Evolutionary conservation across 2,888 invertebrate genomes (phyloP), one percentile per base, ranked within the genome.

Genomic region (Pseudoips prasinana): DNA sequence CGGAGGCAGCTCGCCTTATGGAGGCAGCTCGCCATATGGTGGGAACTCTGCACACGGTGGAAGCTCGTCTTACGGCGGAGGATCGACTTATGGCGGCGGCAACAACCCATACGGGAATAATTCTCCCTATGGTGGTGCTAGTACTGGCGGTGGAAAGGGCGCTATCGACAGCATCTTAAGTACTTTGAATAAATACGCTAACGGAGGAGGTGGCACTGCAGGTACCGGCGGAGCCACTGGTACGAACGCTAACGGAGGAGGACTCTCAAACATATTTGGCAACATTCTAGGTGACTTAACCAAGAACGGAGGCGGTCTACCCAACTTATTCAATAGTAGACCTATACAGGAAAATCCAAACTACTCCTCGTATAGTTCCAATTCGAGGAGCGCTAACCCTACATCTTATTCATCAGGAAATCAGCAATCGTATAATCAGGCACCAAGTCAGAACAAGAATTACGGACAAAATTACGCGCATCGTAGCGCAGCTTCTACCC

Each of bases 341-440:
- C 89, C 89, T 0, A 78, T 89, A 10, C 70, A 75, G 69, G 81
- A 83, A 57, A 89, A 88, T 46, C 89, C 88, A 8, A 82, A 77
- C 55, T 82, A 87, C 51, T 66, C 80, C 2, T 78, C 85, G 8
- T 70, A 80, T 36, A 69, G 69, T 51, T 71, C 79, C 1, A 80
- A 78, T 64, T 71, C 80, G 22, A 76, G 71, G 65, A 82, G 74
- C 67, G 65, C 82, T 77, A 84, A 87, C 55, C 33, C 69, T 10
- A 77, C 75, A 63, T 65, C 64, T 76, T 80, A 75, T 71, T 73
- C 84, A 56, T 80, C 86, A 77, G 84, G 83, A 56, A 73, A 67
- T 49, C 79, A 79, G 56, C 69, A 76, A 31, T 65, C 53, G 33
- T 67, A 72, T 55, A 44, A 47, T 39, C 76, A 75, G 47, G 65